Percentiles rank a stretch among this genome's conserved stretches.
phyloP scores from a whole-genome alignment of 2,888 invertebrate genomes.

The Resseliella maxima region DNA sequence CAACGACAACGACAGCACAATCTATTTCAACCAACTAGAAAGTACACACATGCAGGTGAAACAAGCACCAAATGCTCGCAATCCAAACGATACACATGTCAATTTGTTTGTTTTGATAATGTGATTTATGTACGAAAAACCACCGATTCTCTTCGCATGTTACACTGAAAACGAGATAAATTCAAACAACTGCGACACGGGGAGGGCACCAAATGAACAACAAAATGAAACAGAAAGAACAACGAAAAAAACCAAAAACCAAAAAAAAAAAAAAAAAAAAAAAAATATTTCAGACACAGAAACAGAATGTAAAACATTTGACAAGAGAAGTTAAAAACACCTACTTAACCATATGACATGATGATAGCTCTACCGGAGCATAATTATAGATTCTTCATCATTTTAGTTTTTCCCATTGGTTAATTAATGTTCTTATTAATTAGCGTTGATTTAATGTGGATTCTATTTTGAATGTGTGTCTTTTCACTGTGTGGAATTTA shows the following conservation, averaged over 20 bases:
- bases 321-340: conserved; percentile 39
- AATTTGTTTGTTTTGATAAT: conserved; percentile 51
- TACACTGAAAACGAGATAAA: too few species aligned
- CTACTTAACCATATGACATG: conserved; percentile 44
- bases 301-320: not conserved
- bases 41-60: not conserved
- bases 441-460: conserved; percentile 37
- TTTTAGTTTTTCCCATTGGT: not conserved
- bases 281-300: not conserved
- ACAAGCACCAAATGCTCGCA: not conserved
- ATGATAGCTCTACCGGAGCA: conserved; percentile 25
- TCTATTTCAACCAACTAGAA: not conserved
- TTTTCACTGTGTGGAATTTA: too few species aligned
- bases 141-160: not conserved
- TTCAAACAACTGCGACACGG: not conserved
- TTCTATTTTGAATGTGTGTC: not conserved
- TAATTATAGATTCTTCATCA: conserved; percentile 34
- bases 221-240: not conserved
- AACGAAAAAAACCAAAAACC: not conserved
- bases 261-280: not conserved
- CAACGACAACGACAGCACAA: not conserved
- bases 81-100: conserved; percentile 8
- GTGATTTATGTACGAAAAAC: conserved; percentile 4
- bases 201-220: too few species aligned
- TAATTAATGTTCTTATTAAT: conserved; percentile 35